Percentiles rank a stretch among this genome's conserved stretches.
These are phyloP conservation scores for Troilus luridus DNA, from an alignment of 2,888 invertebrate species.

Conservation along the genomic window DNA sequence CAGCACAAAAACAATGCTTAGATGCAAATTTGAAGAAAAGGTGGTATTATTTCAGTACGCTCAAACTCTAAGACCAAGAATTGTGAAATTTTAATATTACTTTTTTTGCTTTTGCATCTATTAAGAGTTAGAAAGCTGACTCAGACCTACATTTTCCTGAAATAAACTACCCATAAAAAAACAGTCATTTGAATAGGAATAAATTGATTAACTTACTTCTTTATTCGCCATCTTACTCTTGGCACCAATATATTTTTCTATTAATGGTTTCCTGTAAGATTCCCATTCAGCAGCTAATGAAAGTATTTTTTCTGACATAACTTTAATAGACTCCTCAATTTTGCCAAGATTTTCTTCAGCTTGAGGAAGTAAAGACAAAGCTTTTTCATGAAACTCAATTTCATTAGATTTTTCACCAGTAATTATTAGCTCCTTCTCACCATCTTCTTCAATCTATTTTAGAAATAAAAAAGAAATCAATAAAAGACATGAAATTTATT, in stretches of 20 bases:
- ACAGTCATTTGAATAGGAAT: neutral
- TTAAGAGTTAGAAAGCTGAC: neutral
- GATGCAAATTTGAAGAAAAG: too few species aligned
- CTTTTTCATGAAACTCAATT: slow-evolving; percentile 73
- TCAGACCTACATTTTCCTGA: neutral
- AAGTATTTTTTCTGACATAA: slow-evolving; percentile 47
- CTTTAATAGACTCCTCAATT: slow-evolving; percentile 61
- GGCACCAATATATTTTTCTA: slow-evolving; percentile 74
- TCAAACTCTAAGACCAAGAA: too few species aligned
- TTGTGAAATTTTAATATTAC: too few species aligned
- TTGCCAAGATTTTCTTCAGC: slow-evolving; percentile 76
- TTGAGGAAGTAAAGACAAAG: slow-evolving; percentile 77
- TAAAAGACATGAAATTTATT: neutral
- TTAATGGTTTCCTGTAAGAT: slow-evolving; percentile 77
- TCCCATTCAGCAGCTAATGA: slow-evolving; percentile 81
- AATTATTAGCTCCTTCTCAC: slow-evolving; percentile 70
- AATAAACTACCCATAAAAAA: neutral
- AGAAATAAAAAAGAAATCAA: neutral
- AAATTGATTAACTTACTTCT: slow-evolving; percentile 68
- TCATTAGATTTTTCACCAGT: slow-evolving; percentile 64
- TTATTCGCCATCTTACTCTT: slow-evolving; percentile 69
- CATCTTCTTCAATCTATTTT: slow-evolving; percentile 66
- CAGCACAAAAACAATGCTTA: too few species aligned
- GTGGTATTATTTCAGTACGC: too few species aligned
- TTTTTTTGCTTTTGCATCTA: neutral